A percentile compares a stretch with the other conserved stretches of the same genome.
Conservation (phyloP, 2,888 invertebrate species). For the Caenorhabditis sulstoni region DNA sequence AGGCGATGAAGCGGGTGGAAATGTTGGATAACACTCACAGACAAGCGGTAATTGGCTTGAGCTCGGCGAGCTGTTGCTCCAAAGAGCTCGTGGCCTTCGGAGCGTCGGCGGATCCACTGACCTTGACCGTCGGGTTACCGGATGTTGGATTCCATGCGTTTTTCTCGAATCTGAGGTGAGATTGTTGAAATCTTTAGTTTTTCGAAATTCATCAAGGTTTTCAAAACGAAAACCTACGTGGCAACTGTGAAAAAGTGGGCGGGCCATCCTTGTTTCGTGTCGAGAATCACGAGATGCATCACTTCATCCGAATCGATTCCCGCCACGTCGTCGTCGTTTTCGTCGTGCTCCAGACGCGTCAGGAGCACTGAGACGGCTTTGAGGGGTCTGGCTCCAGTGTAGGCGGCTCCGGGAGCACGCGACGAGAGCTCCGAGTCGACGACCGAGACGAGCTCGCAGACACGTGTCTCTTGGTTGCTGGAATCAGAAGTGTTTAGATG, state of each 20-base stretch:
- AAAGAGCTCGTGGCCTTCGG: not conserved
- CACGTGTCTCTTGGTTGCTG: conserved; percentile 19
- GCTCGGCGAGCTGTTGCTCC: conserved; percentile 15
- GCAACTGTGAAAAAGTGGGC: conserved; percentile 17
- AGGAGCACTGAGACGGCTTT: conserved; percentile 26
- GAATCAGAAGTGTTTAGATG: not conserved
- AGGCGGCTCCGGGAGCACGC: not conserved
- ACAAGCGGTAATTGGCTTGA: conserved; percentile 38
- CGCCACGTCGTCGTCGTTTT: conserved; percentile 1
- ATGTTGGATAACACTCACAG: conserved; percentile 22
- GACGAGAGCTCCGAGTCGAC: conserved; percentile 21
- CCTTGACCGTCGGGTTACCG: not conserved
- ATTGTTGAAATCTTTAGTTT: conserved; percentile 3
- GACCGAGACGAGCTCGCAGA: conserved; percentile 23
- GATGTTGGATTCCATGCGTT: not conserved
- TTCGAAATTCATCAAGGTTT: not conserved
- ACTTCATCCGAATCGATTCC: conserved; percentile 21
- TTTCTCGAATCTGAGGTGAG: too few species aligned
- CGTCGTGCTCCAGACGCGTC: not conserved
- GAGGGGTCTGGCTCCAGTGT: conserved; percentile 34
- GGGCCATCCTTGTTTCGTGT: conserved; percentile 4
- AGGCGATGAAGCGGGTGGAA: not conserved
- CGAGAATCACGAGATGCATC: conserved; percentile 41
- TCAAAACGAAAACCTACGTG: not conserved
- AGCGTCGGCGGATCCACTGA: not conserved